These are phyloP conservation scores for Leptatherina wallacei DNA, from an alignment of 2,797 vertebrate species.

Conservation along the genomic window DNA sequence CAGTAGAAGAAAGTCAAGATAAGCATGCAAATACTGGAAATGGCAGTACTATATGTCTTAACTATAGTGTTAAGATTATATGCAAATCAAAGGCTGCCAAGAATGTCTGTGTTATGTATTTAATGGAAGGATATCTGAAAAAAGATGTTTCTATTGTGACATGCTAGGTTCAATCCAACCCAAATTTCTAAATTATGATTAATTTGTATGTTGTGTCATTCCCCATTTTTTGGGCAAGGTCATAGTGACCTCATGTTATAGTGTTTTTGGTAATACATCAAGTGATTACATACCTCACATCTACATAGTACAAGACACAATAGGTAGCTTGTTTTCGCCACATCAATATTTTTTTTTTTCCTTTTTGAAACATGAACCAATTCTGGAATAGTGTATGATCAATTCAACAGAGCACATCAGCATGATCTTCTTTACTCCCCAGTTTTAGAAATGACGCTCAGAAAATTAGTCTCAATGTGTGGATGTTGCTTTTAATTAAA, in stretches of 20 bases:
- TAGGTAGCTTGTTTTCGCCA: background rate
- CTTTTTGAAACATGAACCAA: background rate
- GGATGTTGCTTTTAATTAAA: slow-evolving; percentile 23
- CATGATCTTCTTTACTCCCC: background rate
- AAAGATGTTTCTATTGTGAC: background rate
- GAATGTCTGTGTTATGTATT: background rate
- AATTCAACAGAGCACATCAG: background rate
- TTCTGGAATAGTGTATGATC: background rate
- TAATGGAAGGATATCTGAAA: background rate
- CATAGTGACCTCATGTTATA: background rate
- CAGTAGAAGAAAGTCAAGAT: background rate
- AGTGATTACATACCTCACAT: background rate
- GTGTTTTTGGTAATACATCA: background rate
- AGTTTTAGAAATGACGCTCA: background rate
- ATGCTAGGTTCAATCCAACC: background rate
- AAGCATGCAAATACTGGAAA: background rate
- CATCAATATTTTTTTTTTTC: background rate
- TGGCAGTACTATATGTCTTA: background rate
- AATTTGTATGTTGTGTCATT: background rate
- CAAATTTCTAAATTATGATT: background rate
- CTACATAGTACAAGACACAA: background rate
- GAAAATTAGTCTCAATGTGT: slow-evolving; percentile 1
- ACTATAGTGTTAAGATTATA: background rate
- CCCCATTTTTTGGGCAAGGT: background rate
- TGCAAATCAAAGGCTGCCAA: background rate